phyloP scores from a whole-genome alignment of 2,888 invertebrate genomes.

The Steinernema carpocapsae region DNA sequence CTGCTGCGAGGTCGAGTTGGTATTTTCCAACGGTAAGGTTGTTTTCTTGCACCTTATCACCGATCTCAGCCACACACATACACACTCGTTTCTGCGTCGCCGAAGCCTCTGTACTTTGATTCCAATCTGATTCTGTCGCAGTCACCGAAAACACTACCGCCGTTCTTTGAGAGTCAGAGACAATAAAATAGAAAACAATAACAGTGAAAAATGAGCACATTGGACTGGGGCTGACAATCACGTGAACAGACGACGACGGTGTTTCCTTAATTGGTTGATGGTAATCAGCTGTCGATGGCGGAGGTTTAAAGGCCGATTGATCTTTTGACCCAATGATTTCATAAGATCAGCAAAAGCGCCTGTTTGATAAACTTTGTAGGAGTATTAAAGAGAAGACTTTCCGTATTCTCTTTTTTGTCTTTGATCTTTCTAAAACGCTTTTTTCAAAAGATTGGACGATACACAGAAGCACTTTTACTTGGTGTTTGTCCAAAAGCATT shows the following conservation, averaged over 20 bases:
- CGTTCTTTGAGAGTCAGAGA: too few species aligned
- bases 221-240: too few species aligned
- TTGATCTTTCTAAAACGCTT: too few species aligned
- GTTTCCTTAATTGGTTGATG: not conserved
- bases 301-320: not conserved
- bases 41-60: slow-evolving; percentile 25
- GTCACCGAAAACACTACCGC: not conserved
- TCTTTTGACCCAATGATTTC: not conserved
- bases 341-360: too few species aligned
- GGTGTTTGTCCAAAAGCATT: too few species aligned
- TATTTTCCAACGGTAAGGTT: slow-evolving; percentile 10
- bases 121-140: not conserved
- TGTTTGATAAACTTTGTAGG: too few species aligned
- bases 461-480: too few species aligned
- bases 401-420: too few species aligned
- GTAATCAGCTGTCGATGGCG: not conserved
- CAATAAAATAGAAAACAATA: too few species aligned
- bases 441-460: too few species aligned
- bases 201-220: too few species aligned
- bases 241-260: not conserved
- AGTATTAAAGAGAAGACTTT: too few species aligned
- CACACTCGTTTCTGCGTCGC: not conserved
- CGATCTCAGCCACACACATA: not conserved
- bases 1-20: not conserved
- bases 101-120: slow-evolving; percentile 13